These are phyloP conservation scores for Trogon surrucura DNA, from an alignment of 2,113 vertebrate genomes.

Conservation along the genomic window DNA sequence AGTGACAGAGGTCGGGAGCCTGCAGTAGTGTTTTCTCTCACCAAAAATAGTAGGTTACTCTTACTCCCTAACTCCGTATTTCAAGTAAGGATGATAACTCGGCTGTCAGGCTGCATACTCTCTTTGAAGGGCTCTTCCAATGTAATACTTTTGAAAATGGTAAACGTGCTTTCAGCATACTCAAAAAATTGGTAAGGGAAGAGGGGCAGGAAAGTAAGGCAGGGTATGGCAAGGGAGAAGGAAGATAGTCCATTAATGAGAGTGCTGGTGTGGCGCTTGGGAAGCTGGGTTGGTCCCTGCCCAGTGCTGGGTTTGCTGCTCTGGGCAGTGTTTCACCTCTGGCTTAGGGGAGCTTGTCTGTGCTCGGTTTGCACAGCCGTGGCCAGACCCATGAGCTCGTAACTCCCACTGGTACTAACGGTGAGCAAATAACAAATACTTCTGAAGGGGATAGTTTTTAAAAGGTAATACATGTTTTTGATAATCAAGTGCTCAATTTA, in stretches of 20 bases:
- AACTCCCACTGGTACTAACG: neutral
- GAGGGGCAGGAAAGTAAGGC: neutral
- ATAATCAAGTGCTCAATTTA: neutral
- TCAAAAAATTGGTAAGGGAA: neutral
- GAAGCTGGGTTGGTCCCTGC: neutral
- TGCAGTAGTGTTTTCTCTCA: neutral
- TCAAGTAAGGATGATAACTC: neutral
- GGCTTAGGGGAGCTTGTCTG: neutral
- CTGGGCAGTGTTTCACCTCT: neutral
- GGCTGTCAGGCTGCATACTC: neutral
- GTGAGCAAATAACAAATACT: neutral
- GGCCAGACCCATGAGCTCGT: neutral
- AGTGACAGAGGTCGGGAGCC: neutral
- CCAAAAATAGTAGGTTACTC: neutral
- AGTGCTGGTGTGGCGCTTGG: neutral
- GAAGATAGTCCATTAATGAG: neutral
- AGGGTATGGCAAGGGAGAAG: neutral
- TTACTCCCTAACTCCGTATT: neutral
- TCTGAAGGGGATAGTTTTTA: neutral
- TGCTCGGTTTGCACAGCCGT: neutral
- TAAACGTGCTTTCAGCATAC: neutral
- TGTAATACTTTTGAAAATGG: neutral
- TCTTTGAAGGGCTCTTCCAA: neutral
- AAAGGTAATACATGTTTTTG: neutral
- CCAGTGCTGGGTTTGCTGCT: neutral